Evolutionary conservation across 2,888 invertebrate species (phyloP).

Genomic region (Electrophaes corylata): DNA sequence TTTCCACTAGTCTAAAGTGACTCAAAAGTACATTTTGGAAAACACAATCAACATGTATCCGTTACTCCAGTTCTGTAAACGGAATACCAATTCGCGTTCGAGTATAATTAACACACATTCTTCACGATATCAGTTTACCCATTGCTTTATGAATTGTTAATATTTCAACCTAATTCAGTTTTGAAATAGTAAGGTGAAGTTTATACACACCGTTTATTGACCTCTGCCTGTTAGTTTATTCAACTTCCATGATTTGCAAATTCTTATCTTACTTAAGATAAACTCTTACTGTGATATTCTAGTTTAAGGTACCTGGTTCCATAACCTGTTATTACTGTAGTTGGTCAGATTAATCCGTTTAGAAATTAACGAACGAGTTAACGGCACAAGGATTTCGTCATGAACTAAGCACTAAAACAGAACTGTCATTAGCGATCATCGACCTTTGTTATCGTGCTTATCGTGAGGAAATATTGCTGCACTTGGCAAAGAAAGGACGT

Average conservation of each 20-base stretch:
- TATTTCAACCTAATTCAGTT: slow-evolving; percentile 36
- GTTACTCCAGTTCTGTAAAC: slow-evolving; percentile 31
- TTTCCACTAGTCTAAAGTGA: background rate
- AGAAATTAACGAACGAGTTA: background rate
- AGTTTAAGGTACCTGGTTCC: slow-evolving; percentile 1
- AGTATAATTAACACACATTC: slow-evolving; percentile 52
- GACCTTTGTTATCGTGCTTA: slow-evolving; percentile 57
- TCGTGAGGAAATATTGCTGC: slow-evolving; percentile 51
- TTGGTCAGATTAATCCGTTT: background rate
- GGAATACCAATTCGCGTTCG: slow-evolving; percentile 43
- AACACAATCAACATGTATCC: slow-evolving; percentile 14
- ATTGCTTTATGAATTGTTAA: slow-evolving; percentile 46
- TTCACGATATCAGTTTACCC: slow-evolving; percentile 44
- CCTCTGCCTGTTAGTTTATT: slow-evolving; percentile 14
- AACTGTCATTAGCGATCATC: slow-evolving; percentile 47
- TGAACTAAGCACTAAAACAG: slow-evolving; percentile 13
- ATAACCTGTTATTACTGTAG: background rate
- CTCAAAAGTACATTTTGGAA: slow-evolving; percentile 9
- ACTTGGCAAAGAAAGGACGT: slow-evolving; percentile 60
- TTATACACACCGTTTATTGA: slow-evolving; percentile 21
- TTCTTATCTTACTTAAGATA: slow-evolving; percentile 19
- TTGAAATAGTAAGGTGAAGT: slow-evolving; percentile 17
- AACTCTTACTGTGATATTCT: background rate
- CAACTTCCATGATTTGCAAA: slow-evolving; percentile 22
- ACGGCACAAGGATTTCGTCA: slow-evolving; percentile 3